A percentile compares a stretch with the other conserved stretches of the same genome.
phyloP scores from a whole-genome alignment of 2,888 invertebrate species.

The Phragmatobia fuliginosa region DNA sequence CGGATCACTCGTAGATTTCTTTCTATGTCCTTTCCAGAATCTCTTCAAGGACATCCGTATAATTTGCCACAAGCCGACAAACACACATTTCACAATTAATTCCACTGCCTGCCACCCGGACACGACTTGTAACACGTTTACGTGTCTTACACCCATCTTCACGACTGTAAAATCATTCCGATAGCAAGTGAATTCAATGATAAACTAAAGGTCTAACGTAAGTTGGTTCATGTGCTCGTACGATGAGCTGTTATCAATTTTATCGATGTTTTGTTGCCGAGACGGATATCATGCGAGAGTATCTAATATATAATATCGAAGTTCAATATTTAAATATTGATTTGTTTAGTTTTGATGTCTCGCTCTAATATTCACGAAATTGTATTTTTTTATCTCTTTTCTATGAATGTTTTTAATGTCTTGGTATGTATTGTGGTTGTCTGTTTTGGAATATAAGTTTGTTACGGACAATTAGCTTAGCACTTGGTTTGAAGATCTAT shows the following conservation, averaged over 20 bases:
- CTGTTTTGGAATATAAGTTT: background rate
- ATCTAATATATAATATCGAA: background rate
- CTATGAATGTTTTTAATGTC: background rate
- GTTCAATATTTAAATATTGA: background rate
- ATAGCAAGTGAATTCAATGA: slow-evolving; percentile 36
- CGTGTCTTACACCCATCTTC: slow-evolving; percentile 66
- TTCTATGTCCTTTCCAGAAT: slow-evolving; percentile 77
- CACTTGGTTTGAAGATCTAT: too few species aligned
- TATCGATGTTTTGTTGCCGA: slow-evolving; percentile 58
- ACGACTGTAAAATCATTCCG: background rate
- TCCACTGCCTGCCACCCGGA: slow-evolving; percentile 77
- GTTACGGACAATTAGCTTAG: too few species aligned
- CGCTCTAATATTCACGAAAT: slow-evolving; percentile 17
- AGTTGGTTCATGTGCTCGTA: slow-evolving; percentile 54
- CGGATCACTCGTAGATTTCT: slow-evolving; percentile 64
- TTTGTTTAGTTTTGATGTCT: slow-evolving; percentile 24
- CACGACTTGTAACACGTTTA: slow-evolving; percentile 69
- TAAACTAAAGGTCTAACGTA: slow-evolving; percentile 64
- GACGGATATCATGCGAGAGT: slow-evolving; percentile 49
- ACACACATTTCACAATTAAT: slow-evolving; percentile 69
- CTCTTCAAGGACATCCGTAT: slow-evolving; percentile 69
- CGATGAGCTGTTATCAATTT: slow-evolving; percentile 66
- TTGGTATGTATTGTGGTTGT: too few species aligned
- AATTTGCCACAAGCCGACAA: slow-evolving; percentile 77
- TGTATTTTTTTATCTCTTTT: slow-evolving; percentile 24